Evolutionary conservation across 2,888 invertebrate species (phyloP), one percentile per base, ranked within the genome.

Genomic region (Aelia acuminata): DNA sequence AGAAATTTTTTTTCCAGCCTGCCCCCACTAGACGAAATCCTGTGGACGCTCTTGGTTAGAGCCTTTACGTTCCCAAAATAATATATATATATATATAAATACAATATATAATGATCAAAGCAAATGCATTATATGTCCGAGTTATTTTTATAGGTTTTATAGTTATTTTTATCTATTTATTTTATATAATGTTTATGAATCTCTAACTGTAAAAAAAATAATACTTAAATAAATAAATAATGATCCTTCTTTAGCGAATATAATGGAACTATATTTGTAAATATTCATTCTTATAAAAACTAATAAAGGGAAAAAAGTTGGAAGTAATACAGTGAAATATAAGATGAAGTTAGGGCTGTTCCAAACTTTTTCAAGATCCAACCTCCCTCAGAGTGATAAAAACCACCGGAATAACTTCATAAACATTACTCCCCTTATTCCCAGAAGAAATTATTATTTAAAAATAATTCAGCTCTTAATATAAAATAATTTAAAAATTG

Each of bases 311-410:
- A 43, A 43, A 75, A 80, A 80, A 80, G n/a, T n/a, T 43, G 39
- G 31, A 63, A 63, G 63, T 63, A 63, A 63, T 80, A 80, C 43
- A 80, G 43, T 80, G 80, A 43, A 43, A 80, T 80, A 80, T 80
- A 39, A 80, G 43, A 80, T 75, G 57, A 75, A 75, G 39, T 75
- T 75, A 39, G 31, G 20, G 39, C 75, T 43, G 39, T 22, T n/a
- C 80, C 43, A 43, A 80, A 80, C 80, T 80, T 80, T 80, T 0
- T 43, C 4, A 1, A 31, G 18, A 31, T 63, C 13, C n/a, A 31
- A 31, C 5, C 63, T 5, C 26, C 18, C 63, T 80, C 43, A 43
- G 43, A 43, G 80, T 43, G 20, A 80, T 43, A 80, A 80, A 80
- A 43, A 80, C 20, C 39, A n/a, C 80, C 11, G 18, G 13, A 80